Evolutionary conservation across 2,888 invertebrate species (phyloP).

Genomic region (Gymnocheta viridis): DNA sequence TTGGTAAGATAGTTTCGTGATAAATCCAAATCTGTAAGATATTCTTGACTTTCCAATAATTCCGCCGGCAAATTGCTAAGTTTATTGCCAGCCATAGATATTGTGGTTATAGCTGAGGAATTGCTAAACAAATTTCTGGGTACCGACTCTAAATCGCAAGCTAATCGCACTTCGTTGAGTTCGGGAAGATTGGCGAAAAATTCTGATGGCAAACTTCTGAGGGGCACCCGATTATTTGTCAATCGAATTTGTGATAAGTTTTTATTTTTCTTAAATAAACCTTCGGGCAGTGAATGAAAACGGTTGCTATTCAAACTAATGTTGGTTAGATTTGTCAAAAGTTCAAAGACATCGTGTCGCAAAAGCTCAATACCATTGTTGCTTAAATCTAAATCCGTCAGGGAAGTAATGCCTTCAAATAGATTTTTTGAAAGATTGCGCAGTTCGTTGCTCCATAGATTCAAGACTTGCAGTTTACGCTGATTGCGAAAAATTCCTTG

Average conservation of each 20-base stretch:
- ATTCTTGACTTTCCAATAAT: constrained; percentile 85
- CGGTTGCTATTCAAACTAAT: constrained; percentile 87
- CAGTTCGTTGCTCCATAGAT: constrained; percentile 88
- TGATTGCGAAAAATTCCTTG: constrained; percentile 85
- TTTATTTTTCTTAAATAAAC: constrained; percentile 84
- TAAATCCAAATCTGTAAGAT: constrained; percentile 86
- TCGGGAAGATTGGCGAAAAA: constrained; percentile 85
- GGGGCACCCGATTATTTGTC: constrained; percentile 84
- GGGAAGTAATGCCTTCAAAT: constrained; percentile 85
- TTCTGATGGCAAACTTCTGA: constrained; percentile 84
- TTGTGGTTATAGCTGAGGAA: constrained; percentile 84
- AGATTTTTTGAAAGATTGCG: constrained; percentile 85
- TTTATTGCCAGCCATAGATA: constrained; percentile 85
- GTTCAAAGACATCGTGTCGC: constrained; percentile 85
- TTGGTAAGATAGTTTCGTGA: constrained; percentile 85
- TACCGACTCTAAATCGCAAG: constrained; percentile 84
- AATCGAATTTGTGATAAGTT: constrained; percentile 84
- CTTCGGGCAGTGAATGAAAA: constrained; percentile 85
- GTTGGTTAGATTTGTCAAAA: constrained; percentile 84
- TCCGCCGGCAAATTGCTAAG: constrained; percentile 84
- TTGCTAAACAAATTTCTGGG: constrained; percentile 86
- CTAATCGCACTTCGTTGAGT: constrained; percentile 84
- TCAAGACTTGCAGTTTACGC: constrained; percentile 84
- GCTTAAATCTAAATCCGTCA: constrained; percentile 87
- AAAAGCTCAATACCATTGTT: constrained; percentile 86